Evolutionary conservation across 2,888 invertebrate species (phyloP).

Genomic region (Rotaria magnacalcarata): DNA sequence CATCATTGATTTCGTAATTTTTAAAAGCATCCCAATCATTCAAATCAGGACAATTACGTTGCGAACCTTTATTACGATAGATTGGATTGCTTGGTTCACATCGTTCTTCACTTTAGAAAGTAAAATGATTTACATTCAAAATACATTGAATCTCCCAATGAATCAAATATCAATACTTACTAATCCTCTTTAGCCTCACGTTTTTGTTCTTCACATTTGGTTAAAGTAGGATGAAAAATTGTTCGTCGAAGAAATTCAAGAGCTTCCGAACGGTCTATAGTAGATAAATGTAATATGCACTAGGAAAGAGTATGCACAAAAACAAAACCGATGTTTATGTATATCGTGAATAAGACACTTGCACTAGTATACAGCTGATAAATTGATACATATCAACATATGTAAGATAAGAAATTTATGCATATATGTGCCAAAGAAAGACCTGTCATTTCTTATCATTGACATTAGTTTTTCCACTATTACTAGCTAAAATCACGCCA

Average conservation of each 20-base stretch:
- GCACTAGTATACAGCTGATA: too few species aligned
- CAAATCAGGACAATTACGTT: conserved; percentile 34
- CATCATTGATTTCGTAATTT: conserved; percentile 21
- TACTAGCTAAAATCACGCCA: neutral
- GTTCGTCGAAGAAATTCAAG: conserved; percentile 30
- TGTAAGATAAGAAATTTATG: neutral
- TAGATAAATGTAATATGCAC: neutral
- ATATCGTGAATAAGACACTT: neutral
- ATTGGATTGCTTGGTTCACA: conserved; percentile 33
- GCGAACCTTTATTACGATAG: neutral
- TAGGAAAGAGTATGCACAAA: neutral
- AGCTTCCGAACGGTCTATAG: conserved; percentile 13
- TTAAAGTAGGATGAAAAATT: conserved; percentile 3
- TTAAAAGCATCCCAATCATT: neutral
- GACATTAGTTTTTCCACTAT: neutral
- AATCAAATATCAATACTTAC: neutral
- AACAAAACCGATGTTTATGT: neutral
- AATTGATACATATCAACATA: neutral
- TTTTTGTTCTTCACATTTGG: conserved; percentile 35
- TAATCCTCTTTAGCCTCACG: conserved; percentile 35
- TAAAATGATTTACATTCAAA: neutral
- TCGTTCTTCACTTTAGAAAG: conserved; percentile 16
- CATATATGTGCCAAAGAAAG: neutral
- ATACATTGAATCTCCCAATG: neutral
- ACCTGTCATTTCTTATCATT: neutral